Conservation (phyloP, 2,113 vertebrate species). For the Oxyruncus cristatus region DNA sequence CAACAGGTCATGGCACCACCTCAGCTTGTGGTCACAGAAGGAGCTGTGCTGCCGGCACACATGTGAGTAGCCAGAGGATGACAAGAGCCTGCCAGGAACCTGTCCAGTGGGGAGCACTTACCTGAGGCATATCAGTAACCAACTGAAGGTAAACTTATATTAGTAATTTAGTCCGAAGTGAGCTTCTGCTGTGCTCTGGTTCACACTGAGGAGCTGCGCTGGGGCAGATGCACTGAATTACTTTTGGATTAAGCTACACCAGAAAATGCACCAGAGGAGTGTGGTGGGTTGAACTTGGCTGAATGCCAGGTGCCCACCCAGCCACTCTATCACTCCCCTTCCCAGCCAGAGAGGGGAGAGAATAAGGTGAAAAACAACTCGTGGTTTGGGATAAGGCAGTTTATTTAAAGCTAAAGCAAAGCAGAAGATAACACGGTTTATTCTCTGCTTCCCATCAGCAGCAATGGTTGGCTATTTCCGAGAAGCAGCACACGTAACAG, state of each 20-base stretch:
- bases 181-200: not conserved
- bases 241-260: not conserved
- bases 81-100: not conserved
- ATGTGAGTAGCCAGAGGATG: not conserved
- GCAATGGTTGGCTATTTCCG: too few species aligned
- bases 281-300: too few species aligned
- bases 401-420: too few species aligned
- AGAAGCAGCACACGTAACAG: too few species aligned
- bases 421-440: too few species aligned
- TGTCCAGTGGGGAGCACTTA: not conserved
- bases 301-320: too few species aligned
- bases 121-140: not conserved
- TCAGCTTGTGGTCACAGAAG: not conserved
- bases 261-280: not conserved
- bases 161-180: not conserved
- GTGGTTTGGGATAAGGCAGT: too few species aligned
- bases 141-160: not conserved
- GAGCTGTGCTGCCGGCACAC: rapidly evolving
- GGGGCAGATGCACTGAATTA: not conserved
- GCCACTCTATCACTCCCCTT: too few species aligned
- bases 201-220: rapidly evolving
- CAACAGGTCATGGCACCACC: not conserved
- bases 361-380: too few species aligned
- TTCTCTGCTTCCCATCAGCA: too few species aligned
- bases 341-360: too few species aligned